Base-by-base conservation (phyloP, 2,888 invertebrate genomes). In the Isotomurus palustris region DNA sequence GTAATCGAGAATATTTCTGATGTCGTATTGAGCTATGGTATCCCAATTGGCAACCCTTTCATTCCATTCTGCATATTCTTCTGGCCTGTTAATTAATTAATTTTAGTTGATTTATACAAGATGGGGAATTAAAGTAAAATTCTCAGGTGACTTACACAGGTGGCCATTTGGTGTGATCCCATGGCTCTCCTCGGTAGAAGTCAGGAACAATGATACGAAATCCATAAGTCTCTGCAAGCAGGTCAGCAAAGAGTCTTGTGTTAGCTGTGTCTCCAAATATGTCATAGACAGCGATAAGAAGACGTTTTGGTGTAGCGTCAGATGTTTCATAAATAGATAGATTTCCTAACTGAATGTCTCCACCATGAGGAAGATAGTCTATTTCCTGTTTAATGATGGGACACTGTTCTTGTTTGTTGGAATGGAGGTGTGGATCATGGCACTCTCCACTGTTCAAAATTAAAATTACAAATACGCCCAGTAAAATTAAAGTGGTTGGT, bases 241-340 rank as follows among this genome's bases (percentile, higher is more conserved):
- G 50, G 38, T 68, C 66, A 2, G 56, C 62, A 12, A 66, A 60
- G 35, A 59, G 62, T 21, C 60, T 61, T 10, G 62, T 66, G 35
- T 63, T 63, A 14, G 53, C 48, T 6, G 50, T 36, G 22, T 48
- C 41, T 5, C 66, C 68, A 40, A 62, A 64, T 50, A 68, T 66
- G 44, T 68, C 68, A 29, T 68, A 64, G 12, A 60, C 64, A 3
- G 54, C 64, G 38, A 68, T 66, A 8, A 68, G 52, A 1, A 66
- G 12, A 5, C 62, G 43, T 2, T 52, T 57, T 2, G 55, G 24
- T 1, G 56, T 54, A 28, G 52, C 36, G 41, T 62, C 53, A 17
- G 40, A 40, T 1, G 62, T 61, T 22, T 64, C 66, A 53, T 68
- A 68, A 12, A 68, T 58, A 0, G 52, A 48, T 25, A 66, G 21